phyloP scores from a whole-genome alignment of 2,888 invertebrate genomes.

The Ormyrus labotus region DNA sequence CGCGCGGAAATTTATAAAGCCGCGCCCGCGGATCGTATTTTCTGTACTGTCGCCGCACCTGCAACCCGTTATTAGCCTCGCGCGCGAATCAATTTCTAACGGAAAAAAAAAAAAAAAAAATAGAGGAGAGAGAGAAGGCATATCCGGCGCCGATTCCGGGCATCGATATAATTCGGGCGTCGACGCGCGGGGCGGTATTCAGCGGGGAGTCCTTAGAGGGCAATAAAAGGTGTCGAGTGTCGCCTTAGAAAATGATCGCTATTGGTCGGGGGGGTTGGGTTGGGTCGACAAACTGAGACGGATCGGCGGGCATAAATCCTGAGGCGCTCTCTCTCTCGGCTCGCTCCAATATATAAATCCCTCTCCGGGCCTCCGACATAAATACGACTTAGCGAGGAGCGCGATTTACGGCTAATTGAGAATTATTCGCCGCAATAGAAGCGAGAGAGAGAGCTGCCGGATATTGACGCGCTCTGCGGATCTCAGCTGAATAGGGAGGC shows the following conservation, averaged over 20 bases:
- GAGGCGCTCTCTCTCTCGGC: slow-evolving; percentile 52
- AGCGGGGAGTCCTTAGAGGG: slow-evolving; percentile 36
- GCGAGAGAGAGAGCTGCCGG: too few species aligned
- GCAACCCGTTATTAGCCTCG: too few species aligned
- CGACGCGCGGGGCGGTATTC: slow-evolving; percentile 38
- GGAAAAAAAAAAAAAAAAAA: too few species aligned
- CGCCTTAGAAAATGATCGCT: neutral
- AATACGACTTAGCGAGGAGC: slow-evolving; percentile 72
- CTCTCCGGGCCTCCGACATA: slow-evolving; percentile 65
- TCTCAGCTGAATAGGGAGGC: too few species aligned
- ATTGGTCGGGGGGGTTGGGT: slow-evolving; percentile 7
- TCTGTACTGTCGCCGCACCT: too few species aligned
- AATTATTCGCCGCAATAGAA: slow-evolving; percentile 70
- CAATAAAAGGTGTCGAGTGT: slow-evolving; percentile 34
- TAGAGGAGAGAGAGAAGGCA: too few species aligned
- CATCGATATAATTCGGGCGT: slow-evolving; percentile 33
- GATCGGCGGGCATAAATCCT: slow-evolving; percentile 73
- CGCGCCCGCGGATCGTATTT: too few species aligned
- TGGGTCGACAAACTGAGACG: slow-evolving; percentile 71
- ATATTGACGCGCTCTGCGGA: too few species aligned
- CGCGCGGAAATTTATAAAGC: slow-evolving; percentile 42
- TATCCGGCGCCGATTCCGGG: neutral
- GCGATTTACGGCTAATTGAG: slow-evolving; percentile 73
- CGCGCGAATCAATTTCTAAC: too few species aligned
- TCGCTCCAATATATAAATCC: slow-evolving; percentile 30